A percentile compares a stretch with the other conserved stretches of the same genome.
phyloP scores from a whole-genome alignment of 2,888 invertebrate species.

The Drosophila macrospina region DNA sequence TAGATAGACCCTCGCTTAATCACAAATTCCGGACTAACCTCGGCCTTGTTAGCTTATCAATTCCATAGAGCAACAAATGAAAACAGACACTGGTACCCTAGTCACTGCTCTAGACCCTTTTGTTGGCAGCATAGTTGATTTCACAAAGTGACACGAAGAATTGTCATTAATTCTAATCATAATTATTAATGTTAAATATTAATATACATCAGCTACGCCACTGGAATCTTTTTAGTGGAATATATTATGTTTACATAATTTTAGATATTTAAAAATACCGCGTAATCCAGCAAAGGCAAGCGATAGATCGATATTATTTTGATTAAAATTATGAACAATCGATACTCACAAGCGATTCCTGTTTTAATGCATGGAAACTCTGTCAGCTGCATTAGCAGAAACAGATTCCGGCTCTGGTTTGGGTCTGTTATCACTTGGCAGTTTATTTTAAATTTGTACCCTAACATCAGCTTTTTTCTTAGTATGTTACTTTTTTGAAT shows the following conservation, averaged over 20 bases:
- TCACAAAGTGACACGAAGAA: conserved; percentile 2
- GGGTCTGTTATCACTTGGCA: background rate
- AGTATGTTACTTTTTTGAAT: background rate
- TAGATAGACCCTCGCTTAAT: conserved; percentile 15
- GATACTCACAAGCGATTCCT: too few species aligned
- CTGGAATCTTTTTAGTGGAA: background rate
- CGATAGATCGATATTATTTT: too few species aligned
- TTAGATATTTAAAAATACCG: too few species aligned
- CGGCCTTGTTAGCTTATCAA: conserved; percentile 49
- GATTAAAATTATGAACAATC: too few species aligned
- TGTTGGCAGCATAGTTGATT: conserved; percentile 4
- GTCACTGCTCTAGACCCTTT: too few species aligned
- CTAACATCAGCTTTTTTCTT: too few species aligned
- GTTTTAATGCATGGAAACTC: too few species aligned
- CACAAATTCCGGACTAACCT: conserved; percentile 31
- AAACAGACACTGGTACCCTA: conserved; percentile 1
- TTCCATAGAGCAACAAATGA: conserved; percentile 6
- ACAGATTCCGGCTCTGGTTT: too few species aligned
- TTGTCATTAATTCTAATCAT: background rate
- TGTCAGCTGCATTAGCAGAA: too few species aligned
- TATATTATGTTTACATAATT: background rate
- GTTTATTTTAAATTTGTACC: background rate
- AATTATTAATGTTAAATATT: too few species aligned
- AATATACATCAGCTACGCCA: too few species aligned
- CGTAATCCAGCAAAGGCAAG: too few species aligned